phyloP scores from a whole-genome alignment of 2,797 vertebrate genomes.

The Lacerta viridis region DNA sequence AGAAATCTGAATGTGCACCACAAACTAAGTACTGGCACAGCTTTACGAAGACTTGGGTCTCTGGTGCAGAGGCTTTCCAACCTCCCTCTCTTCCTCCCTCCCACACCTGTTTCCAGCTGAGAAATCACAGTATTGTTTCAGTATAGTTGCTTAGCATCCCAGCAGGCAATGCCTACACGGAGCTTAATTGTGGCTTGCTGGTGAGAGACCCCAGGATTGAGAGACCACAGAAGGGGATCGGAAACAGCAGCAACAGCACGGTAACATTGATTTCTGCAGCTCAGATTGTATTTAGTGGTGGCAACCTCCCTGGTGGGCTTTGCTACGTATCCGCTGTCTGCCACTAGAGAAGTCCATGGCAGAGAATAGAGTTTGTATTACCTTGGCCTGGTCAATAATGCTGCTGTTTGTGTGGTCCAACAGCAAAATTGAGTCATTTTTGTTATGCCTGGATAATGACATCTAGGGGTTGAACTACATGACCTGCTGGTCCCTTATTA shows the following conservation, averaged over 20 bases:
- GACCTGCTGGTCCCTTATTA: background rate
- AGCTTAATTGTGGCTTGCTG: background rate
- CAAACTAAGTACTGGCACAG: background rate
- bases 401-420: background rate
- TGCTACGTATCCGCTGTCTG: background rate
- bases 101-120: background rate
- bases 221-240: too few relatives aligned
- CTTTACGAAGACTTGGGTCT: background rate
- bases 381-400: background rate
- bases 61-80: background rate
- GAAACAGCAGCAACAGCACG: too few relatives aligned
- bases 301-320: background rate
- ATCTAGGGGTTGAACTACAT: background rate
- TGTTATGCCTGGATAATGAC: background rate
- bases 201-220: background rate
- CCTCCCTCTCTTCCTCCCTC: background rate
- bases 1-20: background rate
- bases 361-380: background rate
- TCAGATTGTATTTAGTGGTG: background rate
- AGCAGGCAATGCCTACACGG: background rate
- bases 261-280: background rate
- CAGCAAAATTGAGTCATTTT: background rate
- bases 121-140: background rate
- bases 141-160: background rate
- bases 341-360: background rate